Evolutionary conservation across 2,797 vertebrate species (phyloP), one percentile per base, ranked within the genome.

Genomic region (Enteromius afrohamiltoni): DNA sequence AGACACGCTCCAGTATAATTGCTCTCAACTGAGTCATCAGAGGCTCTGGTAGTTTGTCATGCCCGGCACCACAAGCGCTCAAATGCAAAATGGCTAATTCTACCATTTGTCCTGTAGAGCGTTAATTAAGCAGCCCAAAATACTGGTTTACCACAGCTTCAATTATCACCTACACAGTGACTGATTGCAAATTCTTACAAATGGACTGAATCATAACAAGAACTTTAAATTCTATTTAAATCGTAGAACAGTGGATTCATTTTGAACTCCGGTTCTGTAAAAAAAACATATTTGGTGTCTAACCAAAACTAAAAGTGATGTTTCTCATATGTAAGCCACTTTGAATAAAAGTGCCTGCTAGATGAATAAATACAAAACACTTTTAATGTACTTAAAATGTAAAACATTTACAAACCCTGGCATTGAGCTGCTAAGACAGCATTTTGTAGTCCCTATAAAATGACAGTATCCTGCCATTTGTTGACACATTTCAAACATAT

Each of bases 21-120:
- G 80, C 69, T 74, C 80, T 74, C 58, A 16, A 23, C 73, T 64
- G 80, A 82, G 80, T 82, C 80, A 74, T 82, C 55, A 74, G 58
- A 34, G 29, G 58, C 58, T 82, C 19, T 64, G 45, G 2, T 23
- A 71, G 40, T 81, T 73, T 73, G 40, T 81, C 79, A 62, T 62
- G 40, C 23, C 26, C 3, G 45, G 19, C 26, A 60, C 42, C 6
- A 1, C 42, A 81, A 80, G 37, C 0, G 19, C 73, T 64, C 21
- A 64, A 73, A 51, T 6, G 3, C 42, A 31, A 79, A 53, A 53
- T 13, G 47, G 47, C 21, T 53, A 68, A 68, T 79, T 79, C 47
- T 37, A 73, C 26, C 26, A 62, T 81, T 81, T 62, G 19, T 81
- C 68, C 79, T 73, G 53, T 70, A 31, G 79, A 40, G 16, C 64